Evolutionary conservation across 2,888 invertebrate genomes (phyloP).

Genomic region (Itoplectis maculator): DNA sequence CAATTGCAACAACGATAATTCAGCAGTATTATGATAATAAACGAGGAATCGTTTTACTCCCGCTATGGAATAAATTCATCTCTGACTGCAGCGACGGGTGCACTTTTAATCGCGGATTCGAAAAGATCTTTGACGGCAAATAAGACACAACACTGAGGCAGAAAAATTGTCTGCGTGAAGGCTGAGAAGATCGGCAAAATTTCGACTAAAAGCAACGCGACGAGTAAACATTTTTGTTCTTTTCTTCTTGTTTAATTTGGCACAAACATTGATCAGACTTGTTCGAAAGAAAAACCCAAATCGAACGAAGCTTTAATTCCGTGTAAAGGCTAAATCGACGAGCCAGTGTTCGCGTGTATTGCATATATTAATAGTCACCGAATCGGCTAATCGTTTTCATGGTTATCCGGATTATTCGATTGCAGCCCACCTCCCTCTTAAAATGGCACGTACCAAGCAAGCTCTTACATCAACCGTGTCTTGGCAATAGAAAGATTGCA

Average conservation of each 20-base stretch:
- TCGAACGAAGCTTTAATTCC: constrained; percentile 29
- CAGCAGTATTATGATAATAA: constrained; percentile 47
- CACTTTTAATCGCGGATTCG: constrained; percentile 40
- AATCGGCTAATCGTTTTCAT: constrained; percentile 19
- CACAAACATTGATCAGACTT: constrained; percentile 64
- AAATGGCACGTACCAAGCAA: constrained; percentile 48
- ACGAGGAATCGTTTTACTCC: constrained; percentile 57
- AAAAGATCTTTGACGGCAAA: constrained; percentile 4
- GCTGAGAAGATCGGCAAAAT: not conserved
- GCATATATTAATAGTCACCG: constrained; percentile 8
- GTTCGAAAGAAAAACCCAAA: constrained; percentile 40
- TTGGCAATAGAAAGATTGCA: constrained; percentile 27
- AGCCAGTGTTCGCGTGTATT: constrained; percentile 33
- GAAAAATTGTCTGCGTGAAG: not conserved
- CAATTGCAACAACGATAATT: constrained; percentile 55
- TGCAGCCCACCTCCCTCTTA: constrained; percentile 5
- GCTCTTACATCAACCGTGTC: not conserved
- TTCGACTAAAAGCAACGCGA: constrained; percentile 16
- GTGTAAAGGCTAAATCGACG: constrained; percentile 30
- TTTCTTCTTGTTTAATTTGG: constrained; percentile 56
- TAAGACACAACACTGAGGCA: not conserved
- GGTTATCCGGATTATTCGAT: constrained; percentile 24
- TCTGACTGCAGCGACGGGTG: constrained; percentile 58
- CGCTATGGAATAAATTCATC: constrained; percentile 51
- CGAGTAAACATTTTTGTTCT: constrained; percentile 6